Percentiles rank a stretch among this genome's conserved stretches.
phyloP scores from a whole-genome alignment of 1,140 invertebrate species.

The Phenacoccus solenopsis region DNA sequence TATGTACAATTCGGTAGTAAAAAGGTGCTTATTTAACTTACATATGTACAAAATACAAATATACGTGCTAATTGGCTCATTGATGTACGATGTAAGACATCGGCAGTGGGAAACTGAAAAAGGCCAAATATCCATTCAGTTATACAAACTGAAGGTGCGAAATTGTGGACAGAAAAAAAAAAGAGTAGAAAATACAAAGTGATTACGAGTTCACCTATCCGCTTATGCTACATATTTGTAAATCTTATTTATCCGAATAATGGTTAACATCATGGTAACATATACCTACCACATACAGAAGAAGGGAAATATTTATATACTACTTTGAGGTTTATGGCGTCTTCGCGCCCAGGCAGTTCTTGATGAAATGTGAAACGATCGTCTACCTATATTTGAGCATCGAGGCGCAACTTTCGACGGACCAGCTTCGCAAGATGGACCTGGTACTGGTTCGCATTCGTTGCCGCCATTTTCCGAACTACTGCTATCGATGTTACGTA shows the following conservation, averaged over 20 bases:
- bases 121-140: neutral
- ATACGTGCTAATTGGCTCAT: too few relatives aligned
- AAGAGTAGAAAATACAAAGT: neutral
- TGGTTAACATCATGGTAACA: neutral
- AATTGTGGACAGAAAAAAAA: too few relatives aligned
- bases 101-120: neutral
- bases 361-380: neutral
- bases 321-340: neutral
- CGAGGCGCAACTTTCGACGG: neutral
- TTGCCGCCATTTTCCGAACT: neutral
- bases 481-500: neutral
- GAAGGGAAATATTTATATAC: neutral
- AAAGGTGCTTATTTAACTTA: neutral
- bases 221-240: too few relatives aligned
- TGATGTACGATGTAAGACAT: too few relatives aligned
- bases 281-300: neutral
- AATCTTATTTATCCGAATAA: neutral
- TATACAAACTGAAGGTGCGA: too few relatives aligned
- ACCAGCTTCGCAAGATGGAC: neutral
- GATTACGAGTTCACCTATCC: neutral
- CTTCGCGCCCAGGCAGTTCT: neutral
- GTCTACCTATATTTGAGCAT: neutral
- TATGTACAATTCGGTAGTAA: neutral
- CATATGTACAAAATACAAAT: too few relatives aligned
- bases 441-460: neutral